Percentiles rank a stretch among this genome's conserved stretches.
Conservation (phyloP, 2,113 vertebrate genomes). For the Cryptomyrus ogoouensis region DNA sequence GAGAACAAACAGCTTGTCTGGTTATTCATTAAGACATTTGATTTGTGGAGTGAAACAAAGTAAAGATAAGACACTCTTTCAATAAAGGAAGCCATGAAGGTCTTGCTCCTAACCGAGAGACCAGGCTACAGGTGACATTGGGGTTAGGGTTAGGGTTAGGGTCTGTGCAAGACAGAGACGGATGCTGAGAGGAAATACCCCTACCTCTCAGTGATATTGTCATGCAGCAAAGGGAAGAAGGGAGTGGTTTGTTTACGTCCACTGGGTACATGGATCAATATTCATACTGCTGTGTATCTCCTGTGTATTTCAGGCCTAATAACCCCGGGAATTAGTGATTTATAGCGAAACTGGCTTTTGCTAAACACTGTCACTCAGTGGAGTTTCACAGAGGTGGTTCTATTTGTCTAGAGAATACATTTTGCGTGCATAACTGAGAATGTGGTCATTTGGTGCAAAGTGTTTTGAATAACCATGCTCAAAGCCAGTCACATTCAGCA, state of each 20-base stretch:
- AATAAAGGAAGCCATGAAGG: not conserved
- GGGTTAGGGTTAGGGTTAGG: too few species aligned
- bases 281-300: not conserved
- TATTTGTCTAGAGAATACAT: not conserved
- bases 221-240: constrained; percentile 1
- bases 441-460: not conserved
- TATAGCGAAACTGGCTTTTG: not conserved
- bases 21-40: not conserved
- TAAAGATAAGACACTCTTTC: not conserved
- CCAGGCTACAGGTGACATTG: not conserved
- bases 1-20: not conserved
- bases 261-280: not conserved
- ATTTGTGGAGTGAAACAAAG: not conserved
- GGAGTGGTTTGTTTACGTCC: not conserved
- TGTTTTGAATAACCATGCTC: not conserved
- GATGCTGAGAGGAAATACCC: not conserved
- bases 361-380: not conserved
- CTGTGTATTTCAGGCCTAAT: not conserved
- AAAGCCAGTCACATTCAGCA: not conserved
- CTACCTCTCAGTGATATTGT: not conserved
- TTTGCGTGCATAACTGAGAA: not conserved
- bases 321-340: not conserved
- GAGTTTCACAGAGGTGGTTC: not conserved
- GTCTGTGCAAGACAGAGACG: not conserved
- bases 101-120: not conserved